A percentile compares a stretch with the other conserved stretches of the same genome.
Evolutionary conservation across 2,113 vertebrate genomes (phyloP).

Genomic region (Pampusana beccarii): DNA sequence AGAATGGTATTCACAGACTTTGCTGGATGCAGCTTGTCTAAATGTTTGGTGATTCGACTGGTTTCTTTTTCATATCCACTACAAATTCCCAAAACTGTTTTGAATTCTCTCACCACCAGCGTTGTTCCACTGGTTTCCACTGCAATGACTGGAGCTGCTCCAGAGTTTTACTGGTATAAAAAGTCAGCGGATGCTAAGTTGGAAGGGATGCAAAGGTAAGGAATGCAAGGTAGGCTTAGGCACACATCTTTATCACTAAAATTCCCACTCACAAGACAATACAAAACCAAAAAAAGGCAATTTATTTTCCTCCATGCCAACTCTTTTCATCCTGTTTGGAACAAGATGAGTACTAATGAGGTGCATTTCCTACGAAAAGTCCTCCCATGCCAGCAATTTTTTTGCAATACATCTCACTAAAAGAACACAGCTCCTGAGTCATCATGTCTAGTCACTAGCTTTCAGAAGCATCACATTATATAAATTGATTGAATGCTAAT

Average conservation of each 20-base stretch:
- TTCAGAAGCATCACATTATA: background rate
- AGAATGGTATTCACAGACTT: background rate
- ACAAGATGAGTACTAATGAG: background rate
- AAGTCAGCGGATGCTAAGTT: background rate
- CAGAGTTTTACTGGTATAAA: background rate
- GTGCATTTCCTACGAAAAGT: background rate
- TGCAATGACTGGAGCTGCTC: background rate
- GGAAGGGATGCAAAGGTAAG: background rate
- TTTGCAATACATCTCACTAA: background rate
- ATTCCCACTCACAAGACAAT: background rate
- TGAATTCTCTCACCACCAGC: background rate
- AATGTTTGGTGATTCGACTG: background rate
- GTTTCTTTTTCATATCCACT: background rate
- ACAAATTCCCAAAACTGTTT: background rate
- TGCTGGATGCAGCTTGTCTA: background rate
- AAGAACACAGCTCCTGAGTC: background rate
- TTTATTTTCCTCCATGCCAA: background rate
- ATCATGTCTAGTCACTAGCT: background rate
- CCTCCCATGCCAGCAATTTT: background rate
- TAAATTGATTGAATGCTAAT: background rate
- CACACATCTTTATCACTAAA: background rate
- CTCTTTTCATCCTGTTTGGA: background rate
- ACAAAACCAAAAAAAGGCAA: background rate
- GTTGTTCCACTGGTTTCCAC: background rate
- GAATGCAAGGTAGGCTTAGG: background rate